Percentiles rank a stretch among this genome's conserved stretches.
These are phyloP conservation scores for Notiomystis cincta DNA, from an alignment of 2,113 vertebrate species.

Conservation along the genomic window DNA sequence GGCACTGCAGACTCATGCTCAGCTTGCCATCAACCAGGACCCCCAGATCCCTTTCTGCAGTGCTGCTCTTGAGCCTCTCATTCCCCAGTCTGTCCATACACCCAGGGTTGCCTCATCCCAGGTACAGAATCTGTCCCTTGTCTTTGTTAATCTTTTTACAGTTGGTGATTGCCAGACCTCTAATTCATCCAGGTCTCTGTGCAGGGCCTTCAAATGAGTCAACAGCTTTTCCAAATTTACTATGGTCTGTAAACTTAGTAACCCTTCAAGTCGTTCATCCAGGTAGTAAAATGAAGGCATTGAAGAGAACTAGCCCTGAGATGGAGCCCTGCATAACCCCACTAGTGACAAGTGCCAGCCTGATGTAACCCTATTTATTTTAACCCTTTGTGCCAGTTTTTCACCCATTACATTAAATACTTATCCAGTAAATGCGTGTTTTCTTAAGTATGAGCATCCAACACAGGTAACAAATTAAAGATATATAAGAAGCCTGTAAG, in stretches of 20 bases:
- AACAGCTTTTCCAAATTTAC: neutral
- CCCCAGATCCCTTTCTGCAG: neutral
- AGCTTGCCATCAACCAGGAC: fast-evolving
- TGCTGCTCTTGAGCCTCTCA: neutral
- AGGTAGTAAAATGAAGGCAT: fast-evolving
- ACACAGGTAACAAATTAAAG: neutral
- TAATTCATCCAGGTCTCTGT: neutral
- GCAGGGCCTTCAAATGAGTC: neutral
- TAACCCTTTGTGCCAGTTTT: neutral
- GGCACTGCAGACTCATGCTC: neutral
- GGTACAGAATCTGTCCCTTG: fast-evolving
- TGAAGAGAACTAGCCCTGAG: neutral
- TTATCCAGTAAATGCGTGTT: neutral
- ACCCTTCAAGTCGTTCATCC: neutral
- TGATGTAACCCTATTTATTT: neutral
- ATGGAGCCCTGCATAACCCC: neutral
- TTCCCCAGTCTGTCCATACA: neutral
- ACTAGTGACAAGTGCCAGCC: neutral
- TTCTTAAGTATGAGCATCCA: neutral
- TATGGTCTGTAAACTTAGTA: neutral
- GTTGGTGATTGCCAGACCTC: neutral
- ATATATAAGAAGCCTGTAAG: neutral
- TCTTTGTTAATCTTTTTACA: neutral
- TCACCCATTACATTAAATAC: neutral
- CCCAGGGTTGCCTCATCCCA: neutral